Conservation (phyloP, 2,797 vertebrate species). For the Spinus pinus region DNA sequence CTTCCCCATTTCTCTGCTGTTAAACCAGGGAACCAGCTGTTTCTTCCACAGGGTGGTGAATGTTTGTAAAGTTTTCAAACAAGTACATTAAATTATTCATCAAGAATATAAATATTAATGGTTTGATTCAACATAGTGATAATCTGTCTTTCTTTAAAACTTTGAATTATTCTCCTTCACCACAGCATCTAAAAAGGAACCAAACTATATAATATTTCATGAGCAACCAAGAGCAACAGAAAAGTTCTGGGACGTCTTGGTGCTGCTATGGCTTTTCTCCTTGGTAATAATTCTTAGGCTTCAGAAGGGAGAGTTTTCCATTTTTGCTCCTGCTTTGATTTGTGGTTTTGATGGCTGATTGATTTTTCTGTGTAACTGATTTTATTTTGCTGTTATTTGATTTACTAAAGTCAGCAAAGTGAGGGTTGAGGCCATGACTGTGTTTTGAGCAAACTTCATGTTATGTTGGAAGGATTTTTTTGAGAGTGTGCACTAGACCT, state of each 20-base stretch:
- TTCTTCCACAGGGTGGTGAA: neutral
- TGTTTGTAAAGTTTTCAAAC: constrained; percentile 16
- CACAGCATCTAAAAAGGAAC: neutral
- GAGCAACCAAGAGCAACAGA: neutral
- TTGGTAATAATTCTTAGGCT: neutral
- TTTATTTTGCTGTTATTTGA: constrained; percentile 31
- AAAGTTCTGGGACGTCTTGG: neutral
- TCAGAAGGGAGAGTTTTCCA: neutral
- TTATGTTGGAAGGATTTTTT: neutral
- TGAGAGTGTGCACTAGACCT: neutral
- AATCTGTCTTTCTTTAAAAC: constrained; percentile 2
- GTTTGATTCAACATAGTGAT: neutral
- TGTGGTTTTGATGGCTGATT: constrained; percentile 42
- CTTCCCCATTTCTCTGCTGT: neutral
- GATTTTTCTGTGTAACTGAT: constrained; percentile 31
- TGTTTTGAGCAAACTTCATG: neutral
- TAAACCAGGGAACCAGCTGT: neutral
- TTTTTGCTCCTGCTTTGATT: constrained; percentile 23
- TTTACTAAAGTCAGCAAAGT: constrained; percentile 1
- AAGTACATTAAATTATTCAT: neutral
- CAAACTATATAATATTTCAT: neutral
- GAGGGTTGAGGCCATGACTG: neutral
- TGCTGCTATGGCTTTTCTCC: neutral
- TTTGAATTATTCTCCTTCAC: neutral
- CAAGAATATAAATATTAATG: constrained; percentile 13